Percentiles rank a stretch among this genome's conserved stretches.
phyloP scores from a whole-genome alignment of 2,888 invertebrate genomes.

The Dione vanillae region DNA sequence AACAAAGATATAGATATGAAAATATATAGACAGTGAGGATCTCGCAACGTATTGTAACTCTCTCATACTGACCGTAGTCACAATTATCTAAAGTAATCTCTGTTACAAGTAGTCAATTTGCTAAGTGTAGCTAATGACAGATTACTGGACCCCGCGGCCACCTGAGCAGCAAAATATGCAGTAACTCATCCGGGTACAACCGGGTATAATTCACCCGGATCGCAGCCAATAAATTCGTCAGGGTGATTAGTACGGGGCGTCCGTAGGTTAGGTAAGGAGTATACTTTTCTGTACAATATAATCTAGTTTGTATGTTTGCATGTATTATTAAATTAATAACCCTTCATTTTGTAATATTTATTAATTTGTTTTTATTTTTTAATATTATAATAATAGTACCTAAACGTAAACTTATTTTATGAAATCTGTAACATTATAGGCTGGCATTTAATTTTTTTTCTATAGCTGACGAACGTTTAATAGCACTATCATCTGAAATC shows the following conservation, averaged over 20 bases:
- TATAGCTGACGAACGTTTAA: conserved; percentile 35
- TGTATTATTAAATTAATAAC: neutral
- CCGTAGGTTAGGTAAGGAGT: conserved; percentile 40
- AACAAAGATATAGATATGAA: too few relatives aligned
- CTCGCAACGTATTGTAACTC: too few relatives aligned
- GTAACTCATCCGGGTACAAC: conserved; percentile 65
- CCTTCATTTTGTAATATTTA: neutral
- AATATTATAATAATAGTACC: neutral
- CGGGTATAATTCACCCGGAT: conserved; percentile 70
- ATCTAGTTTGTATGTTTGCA: neutral
- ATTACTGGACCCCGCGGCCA: conserved; percentile 67
- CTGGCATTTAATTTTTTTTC: conserved; percentile 45
- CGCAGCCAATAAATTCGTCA: conserved; percentile 80
- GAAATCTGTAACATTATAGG: conserved; percentile 23
- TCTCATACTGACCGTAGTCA: neutral
- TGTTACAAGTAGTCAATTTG: conserved; percentile 60
- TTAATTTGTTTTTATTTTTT: neutral
- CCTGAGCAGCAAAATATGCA: conserved; percentile 73
- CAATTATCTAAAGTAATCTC: conserved; percentile 15
- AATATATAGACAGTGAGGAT: too few relatives aligned
- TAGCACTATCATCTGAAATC: conserved; percentile 43
- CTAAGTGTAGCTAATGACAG: conserved; percentile 78
- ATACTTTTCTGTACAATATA: conserved; percentile 25
- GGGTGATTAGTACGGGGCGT: conserved; percentile 64
- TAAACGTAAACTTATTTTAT: neutral